Base-by-base conservation (phyloP, 2,797 vertebrate genomes). In the Catostomus latipinnis region DNA sequence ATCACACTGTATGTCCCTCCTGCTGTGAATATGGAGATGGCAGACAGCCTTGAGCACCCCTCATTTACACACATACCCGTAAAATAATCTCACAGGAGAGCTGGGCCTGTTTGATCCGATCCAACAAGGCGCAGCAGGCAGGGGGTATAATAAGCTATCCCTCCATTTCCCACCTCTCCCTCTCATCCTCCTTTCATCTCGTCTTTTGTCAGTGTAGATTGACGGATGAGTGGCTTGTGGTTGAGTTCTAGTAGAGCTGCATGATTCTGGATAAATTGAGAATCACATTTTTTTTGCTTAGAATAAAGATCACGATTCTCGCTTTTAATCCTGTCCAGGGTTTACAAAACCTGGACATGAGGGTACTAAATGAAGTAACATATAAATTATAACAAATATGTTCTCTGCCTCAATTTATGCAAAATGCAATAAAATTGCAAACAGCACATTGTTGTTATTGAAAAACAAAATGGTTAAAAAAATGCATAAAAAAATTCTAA, bases 51-150 rank as follows among this genome's bases (percentile, higher is more conserved):
- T 62, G 56, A 18, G 66, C 54, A 8, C 34, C 16, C 63, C 75
- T 73, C 63, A 71, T 62, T 71, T 82, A 53, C 62, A 71, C 73
- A 67, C 50, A 43, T 34, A 10, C 67, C 22, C 16, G 9, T 53
- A 18, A 65, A n/a, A 58, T 71, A 76, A 80, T 83, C 77, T 80
- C 82, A 76, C 56, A 48, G 77, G 72, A 76, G 77, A 65, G 11
- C 71, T 22, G 54, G 56, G 66, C 60, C 69, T 52, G 60, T 76
- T 83, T 83, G 71, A 83, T 83, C 58, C 16, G 63, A 75, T 74
- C 76, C 73, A 65, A 62, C 70, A 69, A 69, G 75, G 70, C 46
- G 10, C 46, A 52, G 50, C 49, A 74, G 43, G 52, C 53, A 63
- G 66, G 60, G 46, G 71, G 76, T 83, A 63, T 67, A 71, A 71